phyloP scores from a whole-genome alignment of 2,888 invertebrate species.

The Tryphoninae sp. region DNA sequence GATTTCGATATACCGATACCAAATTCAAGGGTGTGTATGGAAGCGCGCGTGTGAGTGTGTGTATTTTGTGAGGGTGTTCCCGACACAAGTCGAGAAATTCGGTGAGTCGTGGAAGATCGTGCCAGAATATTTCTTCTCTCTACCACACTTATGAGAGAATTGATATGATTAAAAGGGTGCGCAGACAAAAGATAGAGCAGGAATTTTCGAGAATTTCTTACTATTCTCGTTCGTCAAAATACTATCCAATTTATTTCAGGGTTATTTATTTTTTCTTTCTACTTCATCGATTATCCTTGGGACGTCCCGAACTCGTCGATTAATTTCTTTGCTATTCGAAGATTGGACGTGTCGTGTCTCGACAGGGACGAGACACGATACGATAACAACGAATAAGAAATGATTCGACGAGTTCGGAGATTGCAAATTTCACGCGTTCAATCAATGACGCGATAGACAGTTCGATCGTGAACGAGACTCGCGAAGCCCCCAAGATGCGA shows the following conservation, averaged over 20 bases:
- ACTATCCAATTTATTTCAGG: background rate
- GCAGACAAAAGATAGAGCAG: constrained; percentile 16
- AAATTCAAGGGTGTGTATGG: constrained; percentile 33
- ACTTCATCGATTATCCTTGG: background rate
- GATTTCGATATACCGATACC: constrained; percentile 29
- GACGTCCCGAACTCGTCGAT: constrained; percentile 28
- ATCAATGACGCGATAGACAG: too few relatives aligned
- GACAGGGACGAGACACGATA: constrained; percentile 53
- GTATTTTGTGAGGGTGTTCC: background rate
- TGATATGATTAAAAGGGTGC: constrained; percentile 32
- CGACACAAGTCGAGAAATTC: constrained; percentile 34
- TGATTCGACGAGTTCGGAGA: background rate
- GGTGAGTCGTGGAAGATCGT: constrained; percentile 28
- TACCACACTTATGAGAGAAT: constrained; percentile 52
- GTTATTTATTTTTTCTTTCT: constrained; percentile 17
- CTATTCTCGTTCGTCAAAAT: constrained; percentile 10
- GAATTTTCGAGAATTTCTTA: constrained; percentile 12
- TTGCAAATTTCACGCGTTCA: background rate
- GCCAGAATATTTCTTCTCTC: constrained; percentile 56
- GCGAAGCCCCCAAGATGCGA: background rate
- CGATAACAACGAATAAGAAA: constrained; percentile 8
- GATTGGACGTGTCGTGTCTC: constrained; percentile 26
- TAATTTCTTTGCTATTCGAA: background rate
- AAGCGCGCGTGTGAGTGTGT: constrained; percentile 10
- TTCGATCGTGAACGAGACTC: background rate